A percentile compares a stretch with the other conserved stretches of the same genome.
Evolutionary conservation across 2,113 vertebrate species (phyloP).

Genomic region (Eurystomus gularis): DNA sequence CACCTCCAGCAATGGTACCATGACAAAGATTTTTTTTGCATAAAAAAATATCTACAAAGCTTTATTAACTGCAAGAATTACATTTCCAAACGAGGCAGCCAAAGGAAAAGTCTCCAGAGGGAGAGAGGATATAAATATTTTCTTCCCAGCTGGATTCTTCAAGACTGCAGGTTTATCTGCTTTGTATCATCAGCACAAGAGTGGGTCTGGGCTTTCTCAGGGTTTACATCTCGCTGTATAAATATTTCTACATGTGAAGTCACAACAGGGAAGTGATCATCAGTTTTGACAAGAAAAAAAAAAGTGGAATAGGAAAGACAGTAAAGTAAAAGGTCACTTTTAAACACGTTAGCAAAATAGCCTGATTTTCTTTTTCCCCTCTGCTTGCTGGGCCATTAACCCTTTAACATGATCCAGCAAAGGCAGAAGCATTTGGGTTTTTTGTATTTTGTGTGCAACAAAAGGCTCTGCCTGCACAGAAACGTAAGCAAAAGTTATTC

Average conservation of each 20-base stretch:
- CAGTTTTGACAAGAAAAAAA: not conserved
- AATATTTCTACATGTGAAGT: not conserved
- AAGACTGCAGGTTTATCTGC: fast-evolving
- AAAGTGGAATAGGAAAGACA: not conserved
- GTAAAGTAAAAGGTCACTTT: not conserved
- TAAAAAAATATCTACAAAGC: not conserved
- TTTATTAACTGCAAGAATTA: not conserved
- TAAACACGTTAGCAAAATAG: not conserved
- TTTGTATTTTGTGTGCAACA: not conserved
- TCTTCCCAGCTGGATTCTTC: not conserved
- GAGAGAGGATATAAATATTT: not conserved
- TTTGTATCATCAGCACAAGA: not conserved
- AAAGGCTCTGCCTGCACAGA: not conserved
- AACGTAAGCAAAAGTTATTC: not conserved
- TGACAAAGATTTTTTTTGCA: not conserved
- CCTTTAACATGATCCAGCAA: not conserved
- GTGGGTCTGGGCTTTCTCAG: not conserved
- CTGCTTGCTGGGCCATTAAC: not conserved
- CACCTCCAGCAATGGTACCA: not conserved
- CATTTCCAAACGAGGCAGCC: not conserved
- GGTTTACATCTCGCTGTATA: not conserved
- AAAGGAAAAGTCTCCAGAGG: not conserved
- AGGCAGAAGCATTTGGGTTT: not conserved
- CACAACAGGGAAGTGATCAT: not conserved
- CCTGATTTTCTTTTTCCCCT: no score